Evolutionary conservation across 1,140 invertebrate genomes (phyloP), one percentile per base, ranked within the genome.

Genomic region (Penaeus japonicus): DNA sequence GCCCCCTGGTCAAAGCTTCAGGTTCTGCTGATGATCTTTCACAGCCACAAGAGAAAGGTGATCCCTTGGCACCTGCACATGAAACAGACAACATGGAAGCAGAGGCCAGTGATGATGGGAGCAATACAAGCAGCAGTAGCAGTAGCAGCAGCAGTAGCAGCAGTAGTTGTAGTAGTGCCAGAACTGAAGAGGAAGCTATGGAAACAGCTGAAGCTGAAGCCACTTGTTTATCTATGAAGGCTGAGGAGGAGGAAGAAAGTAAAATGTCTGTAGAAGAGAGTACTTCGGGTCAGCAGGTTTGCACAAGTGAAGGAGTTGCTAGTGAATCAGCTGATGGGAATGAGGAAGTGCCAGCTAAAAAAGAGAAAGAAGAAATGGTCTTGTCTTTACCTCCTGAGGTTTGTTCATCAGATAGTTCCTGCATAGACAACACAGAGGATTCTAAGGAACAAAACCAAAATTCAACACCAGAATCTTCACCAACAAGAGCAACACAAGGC

Each of bases 361-460:
- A 70, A 2, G 27, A n/a, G 5, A 82, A 73, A 73, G 70, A 73
- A 4, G 70, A 73, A 73, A 84, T 70, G 55, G 35, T 24, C 17
- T 32, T 39, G 47, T 78, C 84, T 18, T 62, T 75, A 27, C 73
- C 87, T 30, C 53, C 87, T 30, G 87, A 88, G 57, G 87, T 83
- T 18, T 83, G 87, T 30, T 88, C 87, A 18, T 88, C 87, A 39
- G 73, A 88, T 57, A 87, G 55, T 54, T 65, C 57, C 39, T 59
- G 57, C 47, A 39, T 35, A 83, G 32, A 35, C 24, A 59, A 27
- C 22, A 22, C 57, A 59, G 18, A 83, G 39, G 65, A 83, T 17
- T 22, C 59, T 20, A 54, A 83, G 24, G 81, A 83, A 35, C 18
- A 83, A 30, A 65, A 20, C 39, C 35, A n/a, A 35, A 59, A 35